phyloP scores from a whole-genome alignment of 2,888 invertebrate genomes.

The Hirtodrosophila alboralis region DNA sequence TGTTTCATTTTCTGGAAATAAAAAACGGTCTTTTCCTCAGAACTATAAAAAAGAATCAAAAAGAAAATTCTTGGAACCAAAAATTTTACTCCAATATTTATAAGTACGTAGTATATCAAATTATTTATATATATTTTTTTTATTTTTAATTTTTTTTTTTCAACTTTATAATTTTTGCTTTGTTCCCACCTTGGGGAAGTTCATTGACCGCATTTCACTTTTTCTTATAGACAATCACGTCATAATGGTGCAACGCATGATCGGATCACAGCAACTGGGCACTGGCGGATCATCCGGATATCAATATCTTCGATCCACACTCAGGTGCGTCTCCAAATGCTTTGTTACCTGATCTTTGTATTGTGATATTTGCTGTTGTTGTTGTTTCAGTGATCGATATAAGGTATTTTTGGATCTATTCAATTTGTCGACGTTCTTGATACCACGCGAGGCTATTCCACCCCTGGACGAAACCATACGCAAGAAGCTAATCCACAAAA shows the following conservation, averaged over 20 bases:
- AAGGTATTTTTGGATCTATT: slow-evolving; percentile 99
- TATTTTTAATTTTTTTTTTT: neutral
- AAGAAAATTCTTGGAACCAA: too few relatives aligned
- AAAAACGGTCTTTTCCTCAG: too few relatives aligned
- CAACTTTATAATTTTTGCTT: neutral
- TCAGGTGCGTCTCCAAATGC: slow-evolving; percentile 90
- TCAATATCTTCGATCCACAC: slow-evolving; percentile 97
- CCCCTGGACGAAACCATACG: slow-evolving; percentile 92
- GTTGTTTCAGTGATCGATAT: slow-evolving; percentile 94
- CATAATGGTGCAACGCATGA: slow-evolving; percentile 99
- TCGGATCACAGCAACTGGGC: slow-evolving; percentile 97
- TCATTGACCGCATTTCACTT: slow-evolving; percentile 22
- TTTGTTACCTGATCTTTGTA: slow-evolving; percentile 1
- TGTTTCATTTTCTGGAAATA: too few relatives aligned
- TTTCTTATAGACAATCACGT: slow-evolving; percentile 94
- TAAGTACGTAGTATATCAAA: too few relatives aligned
- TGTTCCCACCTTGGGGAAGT: neutral
- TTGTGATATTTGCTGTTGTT: slow-evolving; percentile 36
- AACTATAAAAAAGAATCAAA: too few relatives aligned
- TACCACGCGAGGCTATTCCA: slow-evolving; percentile 96
- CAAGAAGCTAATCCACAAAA: slow-evolving; percentile 78
- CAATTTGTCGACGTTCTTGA: slow-evolving; percentile 97
- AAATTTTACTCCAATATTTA: too few relatives aligned
- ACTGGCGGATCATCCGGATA: slow-evolving; percentile 99
- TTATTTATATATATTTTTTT: neutral